Conservation (phyloP, 2,113 vertebrate species). For the Corythornis vintsioides region DNA sequence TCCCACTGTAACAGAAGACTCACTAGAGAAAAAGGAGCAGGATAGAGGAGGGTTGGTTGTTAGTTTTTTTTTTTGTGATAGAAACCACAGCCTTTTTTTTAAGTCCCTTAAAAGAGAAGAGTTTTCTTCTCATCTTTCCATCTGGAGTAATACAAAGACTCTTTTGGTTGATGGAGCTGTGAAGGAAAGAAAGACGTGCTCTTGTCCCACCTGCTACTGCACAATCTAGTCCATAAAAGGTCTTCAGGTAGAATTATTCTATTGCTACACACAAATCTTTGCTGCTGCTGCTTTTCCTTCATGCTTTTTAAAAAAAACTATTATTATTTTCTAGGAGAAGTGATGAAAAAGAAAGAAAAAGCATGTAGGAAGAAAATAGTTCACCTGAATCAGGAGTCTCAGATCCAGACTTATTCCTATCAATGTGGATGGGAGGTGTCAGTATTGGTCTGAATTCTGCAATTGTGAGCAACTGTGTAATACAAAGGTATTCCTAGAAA, state of each 20-base stretch:
- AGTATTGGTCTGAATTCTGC: not conserved
- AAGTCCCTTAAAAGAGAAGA: not conserved
- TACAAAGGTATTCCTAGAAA: not conserved
- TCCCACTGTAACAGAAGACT: not conserved
- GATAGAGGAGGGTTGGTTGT: not conserved
- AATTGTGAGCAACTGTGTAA: fast-evolving
- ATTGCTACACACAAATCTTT: not conserved
- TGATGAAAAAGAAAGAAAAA: not conserved
- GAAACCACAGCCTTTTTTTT: not conserved
- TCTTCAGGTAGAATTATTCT: not conserved
- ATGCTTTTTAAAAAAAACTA: not conserved
- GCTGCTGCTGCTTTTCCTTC: not conserved
- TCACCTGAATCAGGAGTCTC: not conserved
- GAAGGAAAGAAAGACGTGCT: not conserved
- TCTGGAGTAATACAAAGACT: not conserved
- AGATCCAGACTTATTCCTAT: not conserved
- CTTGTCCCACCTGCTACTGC: not conserved
- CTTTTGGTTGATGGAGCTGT: not conserved
- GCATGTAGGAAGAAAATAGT: not conserved
- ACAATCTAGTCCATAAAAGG: not conserved
- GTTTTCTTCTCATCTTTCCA: not conserved
- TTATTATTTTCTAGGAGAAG: not conserved
- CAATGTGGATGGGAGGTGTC: not conserved
- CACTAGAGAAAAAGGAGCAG: not conserved
- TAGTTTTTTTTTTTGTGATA: not conserved